These are phyloP conservation scores for Porphyrio hochstetteri DNA, from an alignment of 2,113 vertebrate genomes.

Conservation along the genomic window DNA sequence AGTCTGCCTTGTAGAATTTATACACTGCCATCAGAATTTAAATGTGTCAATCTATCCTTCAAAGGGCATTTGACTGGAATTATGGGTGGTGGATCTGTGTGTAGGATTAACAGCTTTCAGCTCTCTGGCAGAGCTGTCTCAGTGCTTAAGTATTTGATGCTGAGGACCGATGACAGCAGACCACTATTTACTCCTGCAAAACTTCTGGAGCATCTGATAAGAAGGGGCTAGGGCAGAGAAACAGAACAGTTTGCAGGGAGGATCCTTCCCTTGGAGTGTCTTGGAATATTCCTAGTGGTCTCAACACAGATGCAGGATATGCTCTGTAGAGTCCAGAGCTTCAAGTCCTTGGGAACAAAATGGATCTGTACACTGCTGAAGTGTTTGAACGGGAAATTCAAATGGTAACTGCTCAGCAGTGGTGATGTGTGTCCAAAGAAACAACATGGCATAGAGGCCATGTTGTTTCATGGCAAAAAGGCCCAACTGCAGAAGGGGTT, in stretches of 20 bases:
- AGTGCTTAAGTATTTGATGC: neutral
- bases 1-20: neutral
- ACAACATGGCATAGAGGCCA: neutral
- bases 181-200: neutral
- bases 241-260: neutral
- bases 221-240: neutral
- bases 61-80: conserved; percentile 20
- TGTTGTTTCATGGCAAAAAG: no score
- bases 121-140: neutral
- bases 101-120: neutral
- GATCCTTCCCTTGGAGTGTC: neutral
- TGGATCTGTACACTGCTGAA: neutral
- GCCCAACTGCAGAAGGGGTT: neutral
- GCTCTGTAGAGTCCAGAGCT: neutral
- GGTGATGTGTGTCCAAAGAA: neutral
- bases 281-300: neutral
- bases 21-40: neutral
- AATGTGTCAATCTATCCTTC: neutral
- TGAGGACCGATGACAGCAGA: neutral
- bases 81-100: neutral
- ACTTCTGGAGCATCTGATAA: neutral
- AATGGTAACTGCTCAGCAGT: neutral
- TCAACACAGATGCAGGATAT: neutral
- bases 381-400: neutral
- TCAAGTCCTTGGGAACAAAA: neutral